Evolutionary conservation across 2,797 vertebrate species (phyloP).

Genomic region (Sylvia borin): DNA sequence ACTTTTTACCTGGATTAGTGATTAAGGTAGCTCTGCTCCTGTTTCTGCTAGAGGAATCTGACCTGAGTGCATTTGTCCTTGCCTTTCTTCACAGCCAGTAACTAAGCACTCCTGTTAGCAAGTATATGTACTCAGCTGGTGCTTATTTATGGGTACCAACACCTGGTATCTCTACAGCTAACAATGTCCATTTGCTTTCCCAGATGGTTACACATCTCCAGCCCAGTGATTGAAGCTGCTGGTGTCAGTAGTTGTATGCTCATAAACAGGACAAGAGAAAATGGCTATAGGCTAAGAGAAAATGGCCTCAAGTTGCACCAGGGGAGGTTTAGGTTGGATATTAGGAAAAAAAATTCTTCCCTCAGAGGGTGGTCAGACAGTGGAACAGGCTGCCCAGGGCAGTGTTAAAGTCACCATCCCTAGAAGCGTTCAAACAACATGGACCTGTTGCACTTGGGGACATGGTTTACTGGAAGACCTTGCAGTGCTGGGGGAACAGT

Average conservation of each 20-base stretch:
- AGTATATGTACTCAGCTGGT: background rate
- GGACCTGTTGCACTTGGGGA: background rate
- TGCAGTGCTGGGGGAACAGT: background rate
- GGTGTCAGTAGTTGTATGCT: background rate
- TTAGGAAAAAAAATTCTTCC: background rate
- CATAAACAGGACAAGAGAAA: background rate
- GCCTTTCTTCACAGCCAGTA: background rate
- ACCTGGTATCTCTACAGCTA: background rate
- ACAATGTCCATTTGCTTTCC: background rate
- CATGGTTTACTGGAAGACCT: background rate
- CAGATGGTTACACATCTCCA: background rate
- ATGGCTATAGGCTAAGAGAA: background rate
- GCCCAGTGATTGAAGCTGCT: background rate
- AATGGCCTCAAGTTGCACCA: background rate
- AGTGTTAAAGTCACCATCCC: background rate
- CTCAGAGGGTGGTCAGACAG: background rate
- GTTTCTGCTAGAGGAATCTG: background rate
- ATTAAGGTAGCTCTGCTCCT: slow-evolving; percentile 1
- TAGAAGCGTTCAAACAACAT: background rate
- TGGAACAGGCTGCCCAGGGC: background rate
- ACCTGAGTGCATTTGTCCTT: background rate
- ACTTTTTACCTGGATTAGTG: slow-evolving; percentile 5
- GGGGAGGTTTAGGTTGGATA: background rate
- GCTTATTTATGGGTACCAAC: background rate
- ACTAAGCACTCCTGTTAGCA: background rate